Conservation (phyloP, 2,888 invertebrate species). For the Eurytoma californica region DNA sequence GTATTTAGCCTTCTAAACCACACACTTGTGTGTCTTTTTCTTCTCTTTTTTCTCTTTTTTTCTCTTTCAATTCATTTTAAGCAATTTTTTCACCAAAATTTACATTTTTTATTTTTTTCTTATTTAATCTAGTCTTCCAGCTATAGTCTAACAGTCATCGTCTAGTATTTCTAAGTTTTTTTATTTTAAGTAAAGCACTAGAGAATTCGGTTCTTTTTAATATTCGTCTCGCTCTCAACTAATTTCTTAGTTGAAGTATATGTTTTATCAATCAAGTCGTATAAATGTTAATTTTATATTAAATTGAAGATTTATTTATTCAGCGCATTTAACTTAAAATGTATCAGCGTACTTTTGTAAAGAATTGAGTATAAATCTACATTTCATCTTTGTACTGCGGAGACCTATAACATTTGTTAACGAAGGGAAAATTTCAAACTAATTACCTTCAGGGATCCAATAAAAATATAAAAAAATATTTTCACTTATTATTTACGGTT, state of each 20-base stretch:
- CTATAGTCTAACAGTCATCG: slow-evolving; percentile 20
- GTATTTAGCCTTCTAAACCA: not conserved
- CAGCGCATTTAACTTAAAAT: slow-evolving; percentile 38
- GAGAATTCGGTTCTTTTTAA: slow-evolving; percentile 14
- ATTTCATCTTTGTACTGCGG: not conserved
- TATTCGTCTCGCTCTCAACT: not conserved
- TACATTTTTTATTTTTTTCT: too few species aligned
- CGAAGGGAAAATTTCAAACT: slow-evolving; percentile 7
- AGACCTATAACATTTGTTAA: slow-evolving; percentile 8
- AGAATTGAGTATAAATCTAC: slow-evolving; percentile 1
- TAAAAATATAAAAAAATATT: not conserved
- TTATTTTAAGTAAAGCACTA: slow-evolving; percentile 6
- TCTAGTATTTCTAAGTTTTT: slow-evolving; percentile 26
- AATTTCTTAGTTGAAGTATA: not conserved
- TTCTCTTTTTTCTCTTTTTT: too few species aligned
- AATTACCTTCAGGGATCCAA: too few species aligned
- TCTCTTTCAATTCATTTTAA: not conserved
- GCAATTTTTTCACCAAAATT: too few species aligned
- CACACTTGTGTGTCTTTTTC: too few species aligned
- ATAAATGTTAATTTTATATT: slow-evolving; percentile 4
- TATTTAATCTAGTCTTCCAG: too few species aligned
- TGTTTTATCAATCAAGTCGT: not conserved
- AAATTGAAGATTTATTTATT: slow-evolving; percentile 8
- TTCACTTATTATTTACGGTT: too few species aligned
- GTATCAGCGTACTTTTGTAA: slow-evolving; percentile 28